Percentiles rank a stretch among this genome's conserved stretches.
Conservation (phyloP, 2,888 invertebrate species). For the Parelbella ahira region DNA sequence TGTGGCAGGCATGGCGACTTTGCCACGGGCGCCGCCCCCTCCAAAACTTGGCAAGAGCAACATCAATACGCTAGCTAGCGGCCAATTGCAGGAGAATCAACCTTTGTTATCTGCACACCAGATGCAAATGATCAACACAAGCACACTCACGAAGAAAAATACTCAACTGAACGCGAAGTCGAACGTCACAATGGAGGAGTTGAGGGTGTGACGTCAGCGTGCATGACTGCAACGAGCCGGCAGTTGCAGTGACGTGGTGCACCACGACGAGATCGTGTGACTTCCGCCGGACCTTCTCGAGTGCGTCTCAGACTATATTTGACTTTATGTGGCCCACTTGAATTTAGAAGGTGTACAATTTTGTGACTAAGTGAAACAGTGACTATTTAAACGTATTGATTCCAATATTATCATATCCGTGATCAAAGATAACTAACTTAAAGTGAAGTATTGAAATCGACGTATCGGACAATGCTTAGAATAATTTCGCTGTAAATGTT, state of each 20-base stretch:
- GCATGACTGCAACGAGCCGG: constrained; percentile 79
- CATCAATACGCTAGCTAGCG: constrained; percentile 79
- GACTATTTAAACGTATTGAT: constrained; percentile 13
- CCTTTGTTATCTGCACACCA: constrained; percentile 87
- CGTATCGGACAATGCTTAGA: constrained; percentile 37
- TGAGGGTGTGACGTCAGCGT: constrained; percentile 89
- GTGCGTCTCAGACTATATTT: constrained; percentile 70
- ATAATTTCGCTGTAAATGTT: constrained; percentile 45
- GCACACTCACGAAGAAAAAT: constrained; percentile 88
- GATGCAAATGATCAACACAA: constrained; percentile 88
- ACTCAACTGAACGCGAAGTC: constrained; percentile 83
- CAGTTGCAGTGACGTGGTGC: constrained; percentile 75
- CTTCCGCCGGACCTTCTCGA: constrained; percentile 77
- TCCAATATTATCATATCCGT: constrained; percentile 33
- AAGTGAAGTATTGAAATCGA: constrained; percentile 26
- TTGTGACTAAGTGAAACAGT: constrained; percentile 28
- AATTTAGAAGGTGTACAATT: constrained; percentile 32
- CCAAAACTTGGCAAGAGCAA: constrained; percentile 84
- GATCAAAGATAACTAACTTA: constrained; percentile 26
- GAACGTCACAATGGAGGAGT: constrained; percentile 86
- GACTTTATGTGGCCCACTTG: constrained; percentile 33
- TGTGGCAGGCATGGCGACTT: constrained; percentile 74
- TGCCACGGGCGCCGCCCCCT: constrained; percentile 88
- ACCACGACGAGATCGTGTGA: constrained; percentile 78
- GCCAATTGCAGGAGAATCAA: constrained; percentile 84